Percentiles rank a stretch among this genome's conserved stretches.
phyloP scores from a whole-genome alignment of 2,888 invertebrate genomes.

The Drosophila yooni region DNA sequence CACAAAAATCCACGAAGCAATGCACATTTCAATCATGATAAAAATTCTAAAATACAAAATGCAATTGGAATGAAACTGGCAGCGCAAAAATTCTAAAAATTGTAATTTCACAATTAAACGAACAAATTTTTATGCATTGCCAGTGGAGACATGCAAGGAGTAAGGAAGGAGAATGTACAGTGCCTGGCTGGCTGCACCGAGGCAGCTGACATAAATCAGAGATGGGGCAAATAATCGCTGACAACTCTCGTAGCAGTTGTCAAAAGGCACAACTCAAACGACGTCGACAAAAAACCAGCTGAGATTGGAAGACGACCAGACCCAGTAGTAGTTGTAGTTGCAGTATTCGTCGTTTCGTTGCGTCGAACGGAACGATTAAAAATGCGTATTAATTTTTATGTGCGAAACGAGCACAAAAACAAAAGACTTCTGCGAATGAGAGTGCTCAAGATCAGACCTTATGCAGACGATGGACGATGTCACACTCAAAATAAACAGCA shows the following conservation, averaged over 20 bases:
- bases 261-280: slow-evolving; percentile 24
- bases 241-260: slow-evolving; percentile 41
- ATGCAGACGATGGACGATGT: slow-evolving; percentile 24
- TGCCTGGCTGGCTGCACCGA: background rate
- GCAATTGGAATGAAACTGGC: slow-evolving; percentile 36
- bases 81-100: slow-evolving; percentile 68
- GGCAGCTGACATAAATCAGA: slow-evolving; percentile 55
- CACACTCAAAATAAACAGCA: slow-evolving; percentile 24
- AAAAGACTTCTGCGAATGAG: slow-evolving; percentile 32
- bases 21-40: slow-evolving; percentile 78
- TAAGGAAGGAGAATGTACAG: background rate
- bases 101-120: slow-evolving; percentile 78
- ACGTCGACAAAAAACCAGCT: slow-evolving; percentile 18
- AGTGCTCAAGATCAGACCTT: slow-evolving; percentile 9
- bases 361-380: slow-evolving; percentile 47
- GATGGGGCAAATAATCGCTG: slow-evolving; percentile 36
- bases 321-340: background rate
- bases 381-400: slow-evolving; percentile 80
- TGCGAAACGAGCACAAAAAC: slow-evolving; percentile 61
- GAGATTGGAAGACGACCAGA: background rate
- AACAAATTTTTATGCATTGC: slow-evolving; percentile 77
- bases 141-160: background rate
- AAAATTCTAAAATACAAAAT: slow-evolving; percentile 67
- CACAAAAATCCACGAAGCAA: slow-evolving; percentile 48
- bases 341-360: slow-evolving; percentile 2